These are phyloP conservation scores for Oryzaephilus surinamensis DNA, from an alignment of 1,140 invertebrate genomes.

Conservation along the genomic window DNA sequence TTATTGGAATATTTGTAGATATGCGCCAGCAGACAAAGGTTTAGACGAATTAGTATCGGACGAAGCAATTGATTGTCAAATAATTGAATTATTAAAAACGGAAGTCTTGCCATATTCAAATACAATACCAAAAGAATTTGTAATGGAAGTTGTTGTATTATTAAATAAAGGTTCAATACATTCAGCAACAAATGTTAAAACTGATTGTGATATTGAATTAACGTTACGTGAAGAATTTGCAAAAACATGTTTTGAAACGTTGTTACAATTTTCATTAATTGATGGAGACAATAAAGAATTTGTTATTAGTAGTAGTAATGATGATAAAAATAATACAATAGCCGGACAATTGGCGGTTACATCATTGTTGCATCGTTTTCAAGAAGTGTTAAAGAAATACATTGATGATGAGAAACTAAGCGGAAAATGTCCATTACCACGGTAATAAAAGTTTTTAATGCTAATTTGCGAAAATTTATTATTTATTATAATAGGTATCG, in stretches of 20 bases:
- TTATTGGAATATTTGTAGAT: constrained; percentile 27
- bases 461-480: constrained; percentile 5
- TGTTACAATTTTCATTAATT: constrained; percentile 82
- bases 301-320: constrained; percentile 28
- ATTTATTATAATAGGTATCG: constrained; percentile 60
- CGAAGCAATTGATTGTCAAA: constrained; percentile 76
- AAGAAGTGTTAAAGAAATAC: constrained; percentile 83
- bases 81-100: constrained; percentile 74
- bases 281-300: constrained; percentile 49
- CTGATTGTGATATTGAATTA: constrained; percentile 69
- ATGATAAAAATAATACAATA: no score
- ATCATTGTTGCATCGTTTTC: constrained; percentile 81
- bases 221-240: constrained; percentile 89
- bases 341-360: constrained; percentile 82
- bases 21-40: constrained; percentile 52
- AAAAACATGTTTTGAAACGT: constrained; percentile 90
- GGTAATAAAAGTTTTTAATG: constrained; percentile 42
- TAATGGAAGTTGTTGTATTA: constrained; percentile 77
- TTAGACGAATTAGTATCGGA: constrained; percentile 74
- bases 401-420: constrained; percentile 79
- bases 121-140: constrained; percentile 74
- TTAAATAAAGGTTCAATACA: constrained; percentile 91
- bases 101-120: constrained; percentile 76
- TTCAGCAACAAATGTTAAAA: constrained; percentile 60
- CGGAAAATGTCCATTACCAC: constrained; percentile 82